phyloP scores from a whole-genome alignment of 2,797 vertebrate genomes.

The Myotis daubentonii region DNA sequence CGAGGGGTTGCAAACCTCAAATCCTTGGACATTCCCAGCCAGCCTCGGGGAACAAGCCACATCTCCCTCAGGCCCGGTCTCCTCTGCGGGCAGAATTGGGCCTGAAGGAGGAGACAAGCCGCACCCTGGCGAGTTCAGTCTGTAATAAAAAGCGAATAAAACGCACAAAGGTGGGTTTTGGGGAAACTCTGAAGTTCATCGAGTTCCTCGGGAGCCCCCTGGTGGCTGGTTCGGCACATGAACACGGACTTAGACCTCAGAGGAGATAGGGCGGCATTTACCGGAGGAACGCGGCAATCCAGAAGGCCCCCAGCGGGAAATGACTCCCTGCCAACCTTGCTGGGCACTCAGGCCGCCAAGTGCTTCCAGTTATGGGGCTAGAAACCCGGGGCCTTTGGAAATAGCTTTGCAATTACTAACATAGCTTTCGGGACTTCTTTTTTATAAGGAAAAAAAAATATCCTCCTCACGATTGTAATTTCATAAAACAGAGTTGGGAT shows the following conservation, averaged over 20 bases:
- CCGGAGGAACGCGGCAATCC: accelerated
- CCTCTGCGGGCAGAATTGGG: not conserved
- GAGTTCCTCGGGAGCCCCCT: constrained; percentile 52
- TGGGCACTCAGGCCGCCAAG: not conserved
- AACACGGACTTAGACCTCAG: not conserved
- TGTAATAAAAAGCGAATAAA: not conserved
- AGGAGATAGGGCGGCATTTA: not conserved
- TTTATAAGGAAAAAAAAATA: not conserved
- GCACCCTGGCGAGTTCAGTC: accelerated
- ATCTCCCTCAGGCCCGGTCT: not conserved
- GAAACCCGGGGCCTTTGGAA: not conserved
- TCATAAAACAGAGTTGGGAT: not conserved
- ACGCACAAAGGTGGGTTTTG: not conserved
- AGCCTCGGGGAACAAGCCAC: not conserved
- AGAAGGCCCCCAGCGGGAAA: not conserved
- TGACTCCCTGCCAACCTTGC: not conserved
- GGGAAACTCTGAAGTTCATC: accelerated
- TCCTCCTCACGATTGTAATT: not conserved
- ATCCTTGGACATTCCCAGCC: not conserved
- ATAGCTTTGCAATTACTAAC: not conserved
- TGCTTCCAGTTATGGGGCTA: not conserved
- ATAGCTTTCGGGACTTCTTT: not conserved
- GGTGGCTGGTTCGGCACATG: not conserved
- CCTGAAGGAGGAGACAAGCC: not conserved
- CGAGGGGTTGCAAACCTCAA: not conserved